These are phyloP conservation scores for Aphidius colemani DNA, from an alignment of 2,888 invertebrate genomes.

Conservation along the genomic window DNA sequence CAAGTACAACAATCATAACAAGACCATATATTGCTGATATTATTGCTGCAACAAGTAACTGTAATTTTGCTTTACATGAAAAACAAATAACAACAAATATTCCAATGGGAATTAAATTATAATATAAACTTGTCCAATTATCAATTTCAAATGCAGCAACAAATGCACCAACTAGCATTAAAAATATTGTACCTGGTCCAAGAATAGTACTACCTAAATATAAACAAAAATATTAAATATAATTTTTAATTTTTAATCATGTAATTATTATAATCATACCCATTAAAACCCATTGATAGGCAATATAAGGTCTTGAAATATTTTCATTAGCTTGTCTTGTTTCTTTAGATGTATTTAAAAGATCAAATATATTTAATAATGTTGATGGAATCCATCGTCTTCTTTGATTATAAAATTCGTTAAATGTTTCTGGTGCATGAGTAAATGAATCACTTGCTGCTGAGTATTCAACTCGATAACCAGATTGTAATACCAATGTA, in stretches of 20 bases:
- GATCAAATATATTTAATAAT: constrained; percentile 91
- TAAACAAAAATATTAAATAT: constrained; percentile 36
- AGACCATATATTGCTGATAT: constrained; percentile 80
- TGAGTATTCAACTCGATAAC: constrained; percentile 89
- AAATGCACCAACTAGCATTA: constrained; percentile 83
- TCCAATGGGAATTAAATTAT: constrained; percentile 72
- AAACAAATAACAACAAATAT: constrained; percentile 72
- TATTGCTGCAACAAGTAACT: constrained; percentile 75
- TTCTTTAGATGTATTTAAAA: constrained; percentile 76
- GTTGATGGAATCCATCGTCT: constrained; percentile 96
- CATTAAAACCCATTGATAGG: constrained; percentile 75
- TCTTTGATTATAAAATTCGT: constrained; percentile 93
- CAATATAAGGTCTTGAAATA: constrained; percentile 81
- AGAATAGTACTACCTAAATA: constrained; percentile 70
- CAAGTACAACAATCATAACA: constrained; percentile 85
- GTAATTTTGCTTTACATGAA: constrained; percentile 69
- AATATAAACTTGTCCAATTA: constrained; percentile 69
- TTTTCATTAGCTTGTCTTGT: constrained; percentile 86
- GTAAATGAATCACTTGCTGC: constrained; percentile 95
- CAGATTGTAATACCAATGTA: constrained; percentile 87
- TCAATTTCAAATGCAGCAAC: constrained; percentile 77
- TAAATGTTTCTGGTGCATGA: constrained; percentile 90
- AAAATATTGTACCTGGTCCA: constrained; percentile 82
- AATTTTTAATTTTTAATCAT: background rate
- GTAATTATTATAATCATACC: constrained; percentile 32